Evolutionary conservation across 2,888 invertebrate genomes (phyloP).

Genomic region (Xanthia icteritia): DNA sequence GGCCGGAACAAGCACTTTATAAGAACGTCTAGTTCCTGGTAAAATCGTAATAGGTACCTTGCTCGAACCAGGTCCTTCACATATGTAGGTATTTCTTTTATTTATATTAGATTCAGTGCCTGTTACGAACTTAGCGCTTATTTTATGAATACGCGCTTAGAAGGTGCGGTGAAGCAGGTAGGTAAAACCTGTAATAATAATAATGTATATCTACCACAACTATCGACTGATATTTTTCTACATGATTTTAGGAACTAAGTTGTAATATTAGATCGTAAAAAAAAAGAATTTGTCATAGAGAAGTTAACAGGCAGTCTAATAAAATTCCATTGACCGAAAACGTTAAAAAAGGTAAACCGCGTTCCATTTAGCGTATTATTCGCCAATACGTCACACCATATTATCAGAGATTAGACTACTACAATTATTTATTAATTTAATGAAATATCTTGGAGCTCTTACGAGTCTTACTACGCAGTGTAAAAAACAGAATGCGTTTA

Average conservation of each 20-base stretch:
- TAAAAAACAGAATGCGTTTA: neutral
- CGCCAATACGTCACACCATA: neutral
- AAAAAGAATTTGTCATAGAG: neutral
- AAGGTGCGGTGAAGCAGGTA: neutral
- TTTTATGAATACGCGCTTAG: neutral
- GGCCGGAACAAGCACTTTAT: too few species aligned
- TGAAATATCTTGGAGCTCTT: neutral
- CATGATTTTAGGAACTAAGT: too few species aligned
- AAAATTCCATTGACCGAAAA: constrained; percentile 6
- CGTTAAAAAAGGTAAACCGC: constrained; percentile 3
- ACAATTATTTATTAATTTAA: neutral
- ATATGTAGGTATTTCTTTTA: too few species aligned
- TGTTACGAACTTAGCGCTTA: too few species aligned
- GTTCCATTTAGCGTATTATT: constrained; percentile 17
- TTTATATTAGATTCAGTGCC: too few species aligned
- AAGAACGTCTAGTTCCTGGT: too few species aligned
- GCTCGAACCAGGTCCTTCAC: too few species aligned
- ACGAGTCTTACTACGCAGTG: neutral
- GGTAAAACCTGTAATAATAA: neutral
- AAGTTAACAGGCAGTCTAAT: neutral
- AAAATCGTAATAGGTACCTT: too few species aligned
- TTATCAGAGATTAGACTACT: neutral
- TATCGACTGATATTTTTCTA: neutral
- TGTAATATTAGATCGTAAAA: neutral
- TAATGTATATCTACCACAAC: neutral